Evolutionary conservation across 2,113 vertebrate species (phyloP).

Genomic region (Polyodon spathula): DNA sequence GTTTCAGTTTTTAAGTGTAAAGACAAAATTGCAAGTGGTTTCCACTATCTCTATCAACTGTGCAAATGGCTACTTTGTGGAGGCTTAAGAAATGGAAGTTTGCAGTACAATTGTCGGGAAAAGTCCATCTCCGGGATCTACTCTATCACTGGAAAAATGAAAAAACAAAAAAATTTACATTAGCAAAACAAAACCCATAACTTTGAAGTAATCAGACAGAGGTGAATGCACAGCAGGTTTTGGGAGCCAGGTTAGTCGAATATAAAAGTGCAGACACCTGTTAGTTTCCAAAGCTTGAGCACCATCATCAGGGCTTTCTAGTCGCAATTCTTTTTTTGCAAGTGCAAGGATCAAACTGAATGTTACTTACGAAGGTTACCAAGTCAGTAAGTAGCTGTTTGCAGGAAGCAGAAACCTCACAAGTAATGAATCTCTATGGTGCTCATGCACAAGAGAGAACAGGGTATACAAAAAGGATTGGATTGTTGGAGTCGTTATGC

Average conservation of each 20-base stretch:
- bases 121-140: slow-evolving; percentile 63
- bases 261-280: slow-evolving; percentile 16
- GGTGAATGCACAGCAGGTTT: slow-evolving; percentile 14
- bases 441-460: slow-evolving; percentile 29
- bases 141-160: slow-evolving; percentile 80
- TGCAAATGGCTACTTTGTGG: slow-evolving; percentile 48
- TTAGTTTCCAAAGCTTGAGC: slow-evolving; percentile 35
- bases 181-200: slow-evolving; percentile 36
- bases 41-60: slow-evolving; percentile 47
- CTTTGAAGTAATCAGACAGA: slow-evolving; percentile 32
- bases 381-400: slow-evolving; percentile 28
- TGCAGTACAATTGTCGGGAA: slow-evolving; percentile 55
- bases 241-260: slow-evolving; percentile 18
- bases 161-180: slow-evolving; percentile 62
- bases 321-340: slow-evolving; percentile 7
- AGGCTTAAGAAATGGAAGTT: slow-evolving; percentile 47
- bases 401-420: slow-evolving; percentile 61
- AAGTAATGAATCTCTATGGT: slow-evolving; percentile 46
- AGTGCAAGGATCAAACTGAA: slow-evolving; percentile 12
- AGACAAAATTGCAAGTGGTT: slow-evolving; percentile 47
- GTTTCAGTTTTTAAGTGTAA: slow-evolving; percentile 23
- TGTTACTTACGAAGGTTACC: slow-evolving; percentile 6
- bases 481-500: slow-evolving; percentile 14
- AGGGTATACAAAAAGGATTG: slow-evolving; percentile 18
- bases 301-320: neutral